Evolutionary conservation across 1,140 invertebrate genomes (phyloP).

Genomic region (Stratiolaelaps scimitus): DNA sequence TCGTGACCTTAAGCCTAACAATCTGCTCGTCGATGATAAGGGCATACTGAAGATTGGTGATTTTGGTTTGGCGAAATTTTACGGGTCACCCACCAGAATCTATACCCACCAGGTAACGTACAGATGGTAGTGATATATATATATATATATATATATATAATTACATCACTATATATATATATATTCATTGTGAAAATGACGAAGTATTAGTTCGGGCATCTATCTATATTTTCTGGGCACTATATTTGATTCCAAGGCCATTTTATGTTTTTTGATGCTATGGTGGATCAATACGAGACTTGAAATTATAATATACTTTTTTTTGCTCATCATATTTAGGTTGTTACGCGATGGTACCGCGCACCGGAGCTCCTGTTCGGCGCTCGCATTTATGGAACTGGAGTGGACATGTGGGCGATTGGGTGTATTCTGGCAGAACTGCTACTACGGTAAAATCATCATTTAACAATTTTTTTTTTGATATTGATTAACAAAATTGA

Average conservation of each 20-base stretch:
- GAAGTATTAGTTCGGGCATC: no score
- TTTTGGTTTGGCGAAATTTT: conserved; percentile 95
- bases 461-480: no score
- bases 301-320: no score
- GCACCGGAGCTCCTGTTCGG: conserved; percentile 91
- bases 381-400: conserved; percentile 79
- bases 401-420: conserved; percentile 97
- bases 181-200: no score
- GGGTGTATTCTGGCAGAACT: conserved; percentile 96
- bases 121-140: not conserved
- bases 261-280: no score
- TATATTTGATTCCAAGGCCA: no score
- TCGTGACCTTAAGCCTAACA: conserved; percentile 97
- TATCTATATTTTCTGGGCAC: no score
- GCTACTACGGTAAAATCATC: conserved; percentile 53
- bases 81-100: conserved; percentile 84
- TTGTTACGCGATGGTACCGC: conserved; percentile 47
- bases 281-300: no score
- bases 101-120: conserved; percentile 90
- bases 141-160: no score
- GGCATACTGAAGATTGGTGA: conserved; percentile 93
- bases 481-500: no score
- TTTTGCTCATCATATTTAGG: conserved; percentile 24
- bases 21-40: conserved; percentile 80
- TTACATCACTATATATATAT: no score